Percentiles rank a stretch among this genome's conserved stretches.
These are phyloP conservation scores for Pimephales promelas DNA, from an alignment of 2,113 vertebrate species.

Conservation along the genomic window DNA sequence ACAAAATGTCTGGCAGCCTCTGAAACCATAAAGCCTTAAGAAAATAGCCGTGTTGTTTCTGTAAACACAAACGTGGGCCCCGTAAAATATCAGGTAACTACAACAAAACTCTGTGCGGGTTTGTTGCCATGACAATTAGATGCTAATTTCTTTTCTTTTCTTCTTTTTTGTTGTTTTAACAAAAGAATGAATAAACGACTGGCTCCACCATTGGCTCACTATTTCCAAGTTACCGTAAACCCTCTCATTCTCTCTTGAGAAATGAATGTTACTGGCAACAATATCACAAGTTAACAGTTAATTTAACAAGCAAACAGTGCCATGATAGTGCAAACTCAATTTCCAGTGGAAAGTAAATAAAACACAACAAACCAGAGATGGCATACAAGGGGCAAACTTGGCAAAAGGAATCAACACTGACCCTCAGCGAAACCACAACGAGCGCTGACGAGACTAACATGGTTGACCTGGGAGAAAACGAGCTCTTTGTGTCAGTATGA, in stretches of 20 bases:
- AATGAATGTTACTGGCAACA: slow-evolving; percentile 46
- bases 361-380: slow-evolving; percentile 32
- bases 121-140: slow-evolving; percentile 66
- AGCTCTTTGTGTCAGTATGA: slow-evolving; percentile 77
- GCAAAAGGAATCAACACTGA: slow-evolving; percentile 55
- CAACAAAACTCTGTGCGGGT: slow-evolving; percentile 71
- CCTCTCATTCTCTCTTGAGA: slow-evolving; percentile 41
- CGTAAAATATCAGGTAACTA: slow-evolving; percentile 77
- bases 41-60: slow-evolving; percentile 73
- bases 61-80: slow-evolving; percentile 71
- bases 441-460: slow-evolving; percentile 64
- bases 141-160: slow-evolving; percentile 51
- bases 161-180: slow-evolving; percentile 47
- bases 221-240: slow-evolving; percentile 62
- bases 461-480: slow-evolving; percentile 42
- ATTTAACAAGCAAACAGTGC: slow-evolving; percentile 37
- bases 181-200: slow-evolving; percentile 56
- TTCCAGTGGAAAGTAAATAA: slow-evolving; percentile 32
- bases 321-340: slow-evolving; percentile 20
- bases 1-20: slow-evolving; percentile 65
- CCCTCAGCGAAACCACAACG: slow-evolving; percentile 72
- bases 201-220: slow-evolving; percentile 59
- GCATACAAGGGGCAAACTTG: slow-evolving; percentile 42
- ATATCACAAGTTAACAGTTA: slow-evolving; percentile 35
- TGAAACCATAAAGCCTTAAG: slow-evolving; percentile 67